Conservation (phyloP, 2,113 vertebrate species). For the Nicator chloris region DNA sequence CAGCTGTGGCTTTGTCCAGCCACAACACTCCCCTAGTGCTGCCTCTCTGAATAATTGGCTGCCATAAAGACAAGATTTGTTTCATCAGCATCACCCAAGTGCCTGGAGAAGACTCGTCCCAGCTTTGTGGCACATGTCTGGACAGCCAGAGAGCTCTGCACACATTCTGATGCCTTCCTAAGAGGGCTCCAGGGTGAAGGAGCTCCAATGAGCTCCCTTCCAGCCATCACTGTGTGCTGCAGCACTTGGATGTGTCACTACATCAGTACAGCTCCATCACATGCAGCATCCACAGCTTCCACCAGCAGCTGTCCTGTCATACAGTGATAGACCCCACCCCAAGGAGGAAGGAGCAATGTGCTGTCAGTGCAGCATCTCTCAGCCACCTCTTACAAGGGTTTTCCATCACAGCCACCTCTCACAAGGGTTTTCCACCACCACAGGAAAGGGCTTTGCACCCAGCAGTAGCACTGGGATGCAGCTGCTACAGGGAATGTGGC, state of each 20-base stretch:
- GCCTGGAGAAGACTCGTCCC: background rate
- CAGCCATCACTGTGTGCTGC: background rate
- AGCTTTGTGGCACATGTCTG: background rate
- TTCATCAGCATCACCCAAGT: background rate
- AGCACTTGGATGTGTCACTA: background rate
- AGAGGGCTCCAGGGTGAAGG: background rate
- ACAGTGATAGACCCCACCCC: background rate
- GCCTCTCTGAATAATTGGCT: background rate
- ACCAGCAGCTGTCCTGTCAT: background rate
- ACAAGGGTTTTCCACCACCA: background rate
- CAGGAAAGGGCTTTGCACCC: background rate
- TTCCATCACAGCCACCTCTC: background rate
- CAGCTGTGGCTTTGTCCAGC: background rate
- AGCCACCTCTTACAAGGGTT: background rate
- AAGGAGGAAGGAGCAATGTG: background rate
- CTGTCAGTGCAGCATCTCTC: background rate
- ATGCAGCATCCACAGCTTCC: fast-evolving
- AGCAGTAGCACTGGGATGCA: background rate
- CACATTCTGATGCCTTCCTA: background rate
- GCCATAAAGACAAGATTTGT: background rate
- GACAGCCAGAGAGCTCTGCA: background rate
- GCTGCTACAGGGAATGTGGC: background rate
- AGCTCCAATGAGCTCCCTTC: background rate
- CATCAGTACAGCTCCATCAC: background rate
- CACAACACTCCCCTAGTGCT: background rate